These are phyloP conservation scores for Corvus cornix DNA, from an alignment of 2,113 vertebrate genomes.

Conservation along the genomic window DNA sequence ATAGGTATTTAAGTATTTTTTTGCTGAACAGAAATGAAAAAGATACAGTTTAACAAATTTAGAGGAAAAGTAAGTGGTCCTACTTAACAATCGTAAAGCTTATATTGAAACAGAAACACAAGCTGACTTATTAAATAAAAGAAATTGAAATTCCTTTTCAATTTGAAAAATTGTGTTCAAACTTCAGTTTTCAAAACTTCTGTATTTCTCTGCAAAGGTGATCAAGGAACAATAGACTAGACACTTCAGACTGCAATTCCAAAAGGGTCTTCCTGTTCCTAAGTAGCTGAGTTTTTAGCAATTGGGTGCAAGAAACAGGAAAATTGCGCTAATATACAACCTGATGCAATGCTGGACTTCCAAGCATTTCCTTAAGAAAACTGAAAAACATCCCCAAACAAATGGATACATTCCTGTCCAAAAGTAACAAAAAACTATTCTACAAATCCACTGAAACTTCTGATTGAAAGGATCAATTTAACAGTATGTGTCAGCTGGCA, in stretches of 20 bases:
- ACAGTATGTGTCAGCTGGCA: neutral
- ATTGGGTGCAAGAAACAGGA: neutral
- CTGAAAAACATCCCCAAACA: fast-evolving
- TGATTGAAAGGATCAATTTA: neutral
- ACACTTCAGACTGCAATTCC: neutral
- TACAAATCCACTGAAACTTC: neutral
- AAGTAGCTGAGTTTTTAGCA: neutral
- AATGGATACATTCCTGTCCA: neutral
- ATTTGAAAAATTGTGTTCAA: neutral
- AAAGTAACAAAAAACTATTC: neutral
- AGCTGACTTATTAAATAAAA: neutral
- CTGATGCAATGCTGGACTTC: neutral
- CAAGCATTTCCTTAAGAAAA: neutral
- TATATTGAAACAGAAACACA: neutral
- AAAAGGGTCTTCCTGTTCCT: neutral
- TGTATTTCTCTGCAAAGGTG: neutral
- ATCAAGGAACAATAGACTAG: neutral
- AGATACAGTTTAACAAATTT: neutral
- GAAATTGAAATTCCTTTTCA: neutral
- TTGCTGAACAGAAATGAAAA: neutral
- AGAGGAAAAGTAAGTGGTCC: neutral
- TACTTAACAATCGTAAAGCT: neutral
- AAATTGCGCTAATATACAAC: neutral
- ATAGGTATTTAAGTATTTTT: neutral
- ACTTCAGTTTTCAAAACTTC: neutral